A percentile compares a stretch with the other conserved stretches of the same genome.
phyloP scores from a whole-genome alignment of 1,140 invertebrate species.

The Drosophila pectinifera region DNA sequence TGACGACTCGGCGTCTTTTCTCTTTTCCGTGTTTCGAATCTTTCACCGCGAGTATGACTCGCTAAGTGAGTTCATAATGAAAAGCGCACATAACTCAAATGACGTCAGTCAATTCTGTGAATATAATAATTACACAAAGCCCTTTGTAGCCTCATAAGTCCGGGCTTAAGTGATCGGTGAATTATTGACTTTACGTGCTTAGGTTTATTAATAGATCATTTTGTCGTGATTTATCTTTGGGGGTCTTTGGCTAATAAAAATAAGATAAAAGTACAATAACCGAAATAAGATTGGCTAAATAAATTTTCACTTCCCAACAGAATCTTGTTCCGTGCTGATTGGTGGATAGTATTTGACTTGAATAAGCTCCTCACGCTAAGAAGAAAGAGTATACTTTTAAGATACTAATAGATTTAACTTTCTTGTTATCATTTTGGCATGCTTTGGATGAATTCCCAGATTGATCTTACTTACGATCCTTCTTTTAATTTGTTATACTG shows the following conservation, averaged over 20 bases:
- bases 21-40: background rate
- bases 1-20: background rate
- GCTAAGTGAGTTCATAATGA: conserved; percentile 32
- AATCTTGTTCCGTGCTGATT: too few relatives aligned
- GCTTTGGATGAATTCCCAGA: too few relatives aligned
- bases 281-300: too few relatives aligned
- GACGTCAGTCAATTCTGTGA: conserved; percentile 56
- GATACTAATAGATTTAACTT: too few relatives aligned
- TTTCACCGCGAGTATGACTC: background rate
- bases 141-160: conserved; percentile 3
- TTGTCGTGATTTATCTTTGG: background rate
- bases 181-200: conserved; percentile 10
- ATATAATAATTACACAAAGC: conserved; percentile 50
- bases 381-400: too few relatives aligned
- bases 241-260: background rate
- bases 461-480: too few relatives aligned
- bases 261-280: too few relatives aligned
- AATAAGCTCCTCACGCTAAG: too few relatives aligned
- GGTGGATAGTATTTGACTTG: too few relatives aligned
- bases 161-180: background rate
- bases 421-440: too few relatives aligned
- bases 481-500: too few relatives aligned
- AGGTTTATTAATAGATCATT: conserved; percentile 9
- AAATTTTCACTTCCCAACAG: too few relatives aligned
- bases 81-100: conserved; percentile 26